A percentile compares a stretch with the other conserved stretches of the same genome.
These are phyloP conservation scores for Anhinga rufa DNA, from an alignment of 2,113 vertebrate species.

Conservation along the genomic window DNA sequence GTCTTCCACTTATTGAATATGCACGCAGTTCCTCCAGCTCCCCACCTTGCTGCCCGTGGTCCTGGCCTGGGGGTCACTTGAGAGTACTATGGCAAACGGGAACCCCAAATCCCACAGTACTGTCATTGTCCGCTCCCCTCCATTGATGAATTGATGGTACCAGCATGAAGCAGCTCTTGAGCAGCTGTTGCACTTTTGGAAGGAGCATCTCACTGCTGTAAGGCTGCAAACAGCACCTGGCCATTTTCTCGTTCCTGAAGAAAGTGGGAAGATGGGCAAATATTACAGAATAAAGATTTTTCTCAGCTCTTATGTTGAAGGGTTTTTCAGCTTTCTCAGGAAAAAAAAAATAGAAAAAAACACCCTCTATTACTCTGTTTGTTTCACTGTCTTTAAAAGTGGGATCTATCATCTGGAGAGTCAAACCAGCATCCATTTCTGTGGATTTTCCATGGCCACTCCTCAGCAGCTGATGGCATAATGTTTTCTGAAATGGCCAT, in stretches of 20 bases:
- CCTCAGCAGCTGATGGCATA: not conserved
- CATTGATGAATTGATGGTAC: not conserved
- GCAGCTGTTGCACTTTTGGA: not conserved
- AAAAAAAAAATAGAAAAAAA: not conserved
- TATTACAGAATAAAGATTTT: not conserved
- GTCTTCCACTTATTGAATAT: not conserved
- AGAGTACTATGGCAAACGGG: not conserved
- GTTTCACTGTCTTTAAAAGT: conserved; percentile 8
- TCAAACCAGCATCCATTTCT: conserved; percentile 13
- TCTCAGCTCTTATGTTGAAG: not conserved
- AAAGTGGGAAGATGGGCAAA: not conserved
- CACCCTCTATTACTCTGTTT: not conserved
- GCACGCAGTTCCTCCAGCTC: not conserved
- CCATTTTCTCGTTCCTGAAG: not conserved
- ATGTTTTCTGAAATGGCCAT: conserved; percentile 59
- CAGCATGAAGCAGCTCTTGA: not conserved
- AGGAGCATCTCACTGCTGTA: not conserved
- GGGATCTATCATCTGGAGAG: not conserved
- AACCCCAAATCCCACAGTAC: not conserved
- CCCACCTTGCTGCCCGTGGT: not conserved
- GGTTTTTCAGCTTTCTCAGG: not conserved
- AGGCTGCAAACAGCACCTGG: not conserved
- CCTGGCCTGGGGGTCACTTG: not conserved
- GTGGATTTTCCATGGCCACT: not conserved
- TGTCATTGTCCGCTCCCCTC: not conserved